A percentile compares a stretch with the other conserved stretches of the same genome.
These are phyloP conservation scores for Drosophila novamexicana DNA, from an alignment of 1,140 invertebrate genomes.

Conservation along the genomic window DNA sequence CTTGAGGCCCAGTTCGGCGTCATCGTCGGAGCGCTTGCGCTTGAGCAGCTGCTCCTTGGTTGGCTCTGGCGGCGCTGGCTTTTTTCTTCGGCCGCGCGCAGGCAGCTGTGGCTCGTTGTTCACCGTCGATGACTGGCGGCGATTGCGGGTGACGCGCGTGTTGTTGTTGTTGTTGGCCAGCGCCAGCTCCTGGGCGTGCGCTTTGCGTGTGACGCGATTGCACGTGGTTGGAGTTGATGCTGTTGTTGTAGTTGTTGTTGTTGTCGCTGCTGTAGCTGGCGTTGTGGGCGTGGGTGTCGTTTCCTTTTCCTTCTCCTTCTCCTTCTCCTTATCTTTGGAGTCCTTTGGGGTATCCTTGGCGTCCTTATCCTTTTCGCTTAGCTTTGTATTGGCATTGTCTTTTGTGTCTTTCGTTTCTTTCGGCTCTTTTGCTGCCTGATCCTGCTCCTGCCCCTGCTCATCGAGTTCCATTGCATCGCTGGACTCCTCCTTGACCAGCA, in stretches of 20 bases:
- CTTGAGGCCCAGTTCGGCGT: slow-evolving; percentile 48
- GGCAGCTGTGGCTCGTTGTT: slow-evolving; percentile 29
- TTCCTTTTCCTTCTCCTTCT: slow-evolving; percentile 41
- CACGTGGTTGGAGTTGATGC: slow-evolving; percentile 28
- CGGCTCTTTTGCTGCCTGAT: slow-evolving; percentile 34
- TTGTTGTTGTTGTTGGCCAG: slow-evolving; percentile 56
- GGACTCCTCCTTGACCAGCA: slow-evolving; percentile 44
- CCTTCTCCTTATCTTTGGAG: slow-evolving; percentile 30
- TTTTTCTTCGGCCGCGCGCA: slow-evolving; percentile 44
- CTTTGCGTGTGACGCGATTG: slow-evolving; percentile 77
- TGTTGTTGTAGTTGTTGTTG: not conserved
- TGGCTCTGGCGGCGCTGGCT: slow-evolving; percentile 11
- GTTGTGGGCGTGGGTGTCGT: slow-evolving; percentile 16
- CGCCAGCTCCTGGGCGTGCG: slow-evolving; percentile 71
- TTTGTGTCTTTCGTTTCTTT: slow-evolving; percentile 60
- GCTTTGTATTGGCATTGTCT: slow-evolving; percentile 57
- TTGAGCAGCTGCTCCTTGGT: slow-evolving; percentile 52
- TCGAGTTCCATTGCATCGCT: slow-evolving; percentile 34
- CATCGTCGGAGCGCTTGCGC: slow-evolving; percentile 71
- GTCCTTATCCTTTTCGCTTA: slow-evolving; percentile 35
- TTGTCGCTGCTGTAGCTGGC: not conserved
- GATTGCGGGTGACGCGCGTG: slow-evolving; percentile 74
- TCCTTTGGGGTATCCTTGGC: slow-evolving; percentile 8
- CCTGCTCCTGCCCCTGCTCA: slow-evolving; percentile 11
- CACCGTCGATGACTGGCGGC: slow-evolving; percentile 61